A percentile compares a stretch with the other conserved stretches of the same genome.
These are phyloP conservation scores for Synaphobranchus kaupii DNA, from an alignment of 2,797 vertebrate species.

Conservation along the genomic window DNA sequence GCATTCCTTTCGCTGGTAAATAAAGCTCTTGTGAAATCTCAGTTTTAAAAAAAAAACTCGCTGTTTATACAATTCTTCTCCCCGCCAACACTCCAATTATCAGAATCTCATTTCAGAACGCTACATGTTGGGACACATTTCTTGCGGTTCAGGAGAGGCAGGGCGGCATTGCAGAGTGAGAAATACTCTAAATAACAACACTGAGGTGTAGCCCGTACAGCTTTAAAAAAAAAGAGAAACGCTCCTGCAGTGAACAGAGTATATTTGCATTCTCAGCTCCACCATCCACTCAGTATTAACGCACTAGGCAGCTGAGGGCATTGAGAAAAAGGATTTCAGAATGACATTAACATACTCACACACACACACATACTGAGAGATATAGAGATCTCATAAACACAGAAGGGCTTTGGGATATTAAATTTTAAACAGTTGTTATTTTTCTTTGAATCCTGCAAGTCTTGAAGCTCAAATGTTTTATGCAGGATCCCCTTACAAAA, in stretches of 20 bases:
- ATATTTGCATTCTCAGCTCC: conserved; percentile 25
- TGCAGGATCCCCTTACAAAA: background rate
- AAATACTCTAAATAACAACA: conserved; percentile 23
- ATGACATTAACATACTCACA: background rate
- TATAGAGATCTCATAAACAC: background rate
- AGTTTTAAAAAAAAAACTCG: background rate
- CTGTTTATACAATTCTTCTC: conserved; percentile 38
- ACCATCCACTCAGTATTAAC: background rate
- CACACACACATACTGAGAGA: background rate
- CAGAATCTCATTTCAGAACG: conserved; percentile 44
- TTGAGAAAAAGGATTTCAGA: background rate
- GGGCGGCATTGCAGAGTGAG: conserved; percentile 1
- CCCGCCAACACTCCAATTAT: conserved; percentile 39
- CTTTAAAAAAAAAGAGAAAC: background rate
- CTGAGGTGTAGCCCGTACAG: background rate
- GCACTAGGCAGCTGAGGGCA: background rate
- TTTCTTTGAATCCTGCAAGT: background rate
- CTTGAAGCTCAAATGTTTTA: background rate
- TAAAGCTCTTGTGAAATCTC: conserved; percentile 43
- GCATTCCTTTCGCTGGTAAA: conserved; percentile 30
- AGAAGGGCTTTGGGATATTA: background rate
- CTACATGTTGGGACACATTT: conserved; percentile 38
- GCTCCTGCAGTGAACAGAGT: background rate
- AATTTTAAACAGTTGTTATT: conserved; percentile 9
- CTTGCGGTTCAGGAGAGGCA: conserved; percentile 15